Percentiles rank a stretch among this genome's conserved stretches.
These are phyloP conservation scores for Ornithoptera alexandrae DNA, from an alignment of 2,888 invertebrate species.

Conservation along the genomic window DNA sequence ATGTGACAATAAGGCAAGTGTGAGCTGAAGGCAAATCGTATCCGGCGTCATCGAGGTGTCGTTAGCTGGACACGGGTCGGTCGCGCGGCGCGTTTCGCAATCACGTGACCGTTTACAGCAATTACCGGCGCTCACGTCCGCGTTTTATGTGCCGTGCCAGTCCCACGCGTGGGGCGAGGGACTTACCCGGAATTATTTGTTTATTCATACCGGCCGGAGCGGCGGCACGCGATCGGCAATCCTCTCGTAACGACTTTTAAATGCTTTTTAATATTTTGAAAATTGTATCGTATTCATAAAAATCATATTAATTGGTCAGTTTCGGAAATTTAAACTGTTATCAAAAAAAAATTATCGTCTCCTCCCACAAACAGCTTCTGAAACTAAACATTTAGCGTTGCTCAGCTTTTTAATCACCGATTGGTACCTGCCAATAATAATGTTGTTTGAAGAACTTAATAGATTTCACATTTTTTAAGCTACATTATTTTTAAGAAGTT, in stretches of 20 bases:
- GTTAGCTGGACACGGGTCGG: constrained; percentile 1
- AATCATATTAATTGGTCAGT: background rate
- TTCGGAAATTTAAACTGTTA: background rate
- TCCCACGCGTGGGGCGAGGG: constrained; percentile 33
- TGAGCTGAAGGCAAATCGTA: constrained; percentile 14
- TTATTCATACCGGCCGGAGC: constrained; percentile 36
- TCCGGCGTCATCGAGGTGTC: constrained; percentile 19
- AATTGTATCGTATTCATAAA: constrained; percentile 5
- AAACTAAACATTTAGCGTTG: no score
- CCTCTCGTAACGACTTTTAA: constrained; percentile 37
- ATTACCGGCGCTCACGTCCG: constrained; percentile 38
- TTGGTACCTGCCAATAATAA: no score
- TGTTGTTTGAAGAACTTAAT: no score
- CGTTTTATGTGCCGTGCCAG: constrained; percentile 36
- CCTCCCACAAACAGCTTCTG: no score
- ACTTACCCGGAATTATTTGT: constrained; percentile 34
- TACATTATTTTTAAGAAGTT: no score
- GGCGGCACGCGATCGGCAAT: constrained; percentile 35
- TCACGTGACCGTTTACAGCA: constrained; percentile 36
- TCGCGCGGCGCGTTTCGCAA: constrained; percentile 27
- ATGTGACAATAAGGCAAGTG: background rate
- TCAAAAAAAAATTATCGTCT: no score
- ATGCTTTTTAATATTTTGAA: constrained; percentile 37
- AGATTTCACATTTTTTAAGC: no score
- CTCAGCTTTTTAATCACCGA: no score